phyloP scores from a whole-genome alignment of 2,797 vertebrate genomes.

The Loriculus beryllinus region DNA sequence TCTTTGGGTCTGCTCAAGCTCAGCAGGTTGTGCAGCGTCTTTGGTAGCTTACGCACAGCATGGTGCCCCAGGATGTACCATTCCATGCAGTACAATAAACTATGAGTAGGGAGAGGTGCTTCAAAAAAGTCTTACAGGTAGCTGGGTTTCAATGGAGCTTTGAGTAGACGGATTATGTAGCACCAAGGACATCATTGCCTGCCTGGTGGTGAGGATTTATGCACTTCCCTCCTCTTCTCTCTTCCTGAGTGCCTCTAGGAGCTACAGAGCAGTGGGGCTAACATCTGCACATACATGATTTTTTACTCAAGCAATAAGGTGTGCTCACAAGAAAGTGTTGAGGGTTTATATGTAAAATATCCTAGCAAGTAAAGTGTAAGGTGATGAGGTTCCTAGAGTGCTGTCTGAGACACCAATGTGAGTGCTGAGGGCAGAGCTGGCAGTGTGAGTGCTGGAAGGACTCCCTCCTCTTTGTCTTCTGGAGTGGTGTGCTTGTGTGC shows the following conservation, averaged over 20 bases:
- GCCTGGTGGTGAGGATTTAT: accelerated
- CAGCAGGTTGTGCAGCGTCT: not conserved
- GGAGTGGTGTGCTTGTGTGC: accelerated
- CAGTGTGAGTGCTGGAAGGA: not conserved
- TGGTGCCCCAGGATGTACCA: not conserved
- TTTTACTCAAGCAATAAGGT: not conserved
- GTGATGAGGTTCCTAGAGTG: not conserved
- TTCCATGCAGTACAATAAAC: not conserved
- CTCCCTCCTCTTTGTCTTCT: accelerated
- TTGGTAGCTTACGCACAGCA: not conserved
- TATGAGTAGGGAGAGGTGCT: not conserved
- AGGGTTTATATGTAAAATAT: not conserved
- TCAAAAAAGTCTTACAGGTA: not conserved
- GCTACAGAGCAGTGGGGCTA: not conserved
- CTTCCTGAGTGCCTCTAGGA: not conserved
- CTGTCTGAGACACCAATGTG: not conserved
- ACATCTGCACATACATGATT: accelerated
- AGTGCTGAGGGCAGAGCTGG: not conserved
- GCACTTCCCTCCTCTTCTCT: not conserved
- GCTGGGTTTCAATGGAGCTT: not conserved
- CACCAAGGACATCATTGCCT: not conserved
- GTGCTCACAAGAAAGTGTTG: not conserved
- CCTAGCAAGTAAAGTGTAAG: not conserved
- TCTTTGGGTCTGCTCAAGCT: not conserved
- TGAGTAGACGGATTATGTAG: not conserved